Conservation (phyloP, 2,888 invertebrate species). For the Meiosimyza decipiens region DNA sequence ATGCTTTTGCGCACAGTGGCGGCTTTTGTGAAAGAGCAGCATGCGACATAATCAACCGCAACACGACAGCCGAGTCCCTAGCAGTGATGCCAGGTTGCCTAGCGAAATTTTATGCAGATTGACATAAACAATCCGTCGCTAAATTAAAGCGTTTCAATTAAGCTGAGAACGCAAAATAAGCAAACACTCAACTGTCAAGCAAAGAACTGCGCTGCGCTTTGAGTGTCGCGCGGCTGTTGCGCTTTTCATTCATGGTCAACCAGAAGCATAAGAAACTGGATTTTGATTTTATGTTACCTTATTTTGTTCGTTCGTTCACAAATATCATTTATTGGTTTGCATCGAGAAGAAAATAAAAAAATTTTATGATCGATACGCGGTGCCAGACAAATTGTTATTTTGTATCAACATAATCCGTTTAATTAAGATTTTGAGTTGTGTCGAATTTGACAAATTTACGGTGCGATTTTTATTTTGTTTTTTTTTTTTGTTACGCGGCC, state of each 20-base stretch:
- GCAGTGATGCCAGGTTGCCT: neutral
- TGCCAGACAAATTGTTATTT: too few relatives aligned
- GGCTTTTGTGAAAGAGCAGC: neutral
- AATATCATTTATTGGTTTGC: too few relatives aligned
- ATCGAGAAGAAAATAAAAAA: too few relatives aligned
- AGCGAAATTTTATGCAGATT: conserved; percentile 3
- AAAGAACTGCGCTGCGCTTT: neutral
- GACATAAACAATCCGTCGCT: conserved; percentile 2
- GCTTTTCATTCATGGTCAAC: conserved; percentile 15
- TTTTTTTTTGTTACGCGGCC: too few relatives aligned
- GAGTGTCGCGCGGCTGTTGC: neutral
- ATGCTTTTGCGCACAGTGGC: too few relatives aligned
- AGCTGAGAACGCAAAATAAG: neutral
- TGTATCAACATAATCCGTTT: too few relatives aligned
- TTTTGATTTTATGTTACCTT: neutral
- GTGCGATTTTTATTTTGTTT: too few relatives aligned
- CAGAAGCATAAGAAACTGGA: conserved; percentile 3
- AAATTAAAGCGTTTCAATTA: conserved; percentile 9
- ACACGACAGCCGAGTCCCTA: neutral
- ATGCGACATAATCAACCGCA: neutral
- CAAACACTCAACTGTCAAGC: neutral
- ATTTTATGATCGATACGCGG: too few relatives aligned
- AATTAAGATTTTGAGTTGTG: too few relatives aligned
- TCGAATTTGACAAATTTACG: too few relatives aligned
- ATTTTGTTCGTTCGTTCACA: too few relatives aligned